phyloP scores from a whole-genome alignment of 2,888 invertebrate genomes.

The Oconnorella tubifera region DNA sequence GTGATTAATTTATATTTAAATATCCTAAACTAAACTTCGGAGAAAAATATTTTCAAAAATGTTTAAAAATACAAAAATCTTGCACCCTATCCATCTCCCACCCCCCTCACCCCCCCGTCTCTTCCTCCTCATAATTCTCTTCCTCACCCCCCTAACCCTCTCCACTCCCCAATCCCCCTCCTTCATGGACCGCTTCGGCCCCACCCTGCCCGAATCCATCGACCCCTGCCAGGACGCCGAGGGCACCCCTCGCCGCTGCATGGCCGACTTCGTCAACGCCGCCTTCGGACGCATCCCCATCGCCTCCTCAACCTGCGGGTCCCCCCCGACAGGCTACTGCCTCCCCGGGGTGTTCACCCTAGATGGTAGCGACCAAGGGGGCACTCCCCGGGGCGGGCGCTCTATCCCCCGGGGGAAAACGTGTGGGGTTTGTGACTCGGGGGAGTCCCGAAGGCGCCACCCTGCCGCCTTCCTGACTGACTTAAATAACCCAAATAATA shows the following conservation, averaged over 20 bases:
- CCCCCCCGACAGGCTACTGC: constrained; percentile 25
- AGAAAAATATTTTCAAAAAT: no score
- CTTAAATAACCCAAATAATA: constrained; percentile 91
- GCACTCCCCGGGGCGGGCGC: not conserved
- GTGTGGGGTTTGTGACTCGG: constrained; percentile 73
- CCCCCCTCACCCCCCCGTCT: no score
- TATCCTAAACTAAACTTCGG: no score
- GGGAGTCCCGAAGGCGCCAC: constrained; percentile 69
- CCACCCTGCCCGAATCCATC: constrained; percentile 2
- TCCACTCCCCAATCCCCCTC: not conserved
- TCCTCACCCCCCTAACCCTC: no score
- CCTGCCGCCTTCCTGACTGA: constrained; percentile 83
- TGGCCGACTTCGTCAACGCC: constrained; percentile 98
- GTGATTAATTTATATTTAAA: no score
- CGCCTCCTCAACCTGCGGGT: constrained; percentile 79
- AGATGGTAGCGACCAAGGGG: not conserved
- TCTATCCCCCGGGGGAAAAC: constrained; percentile 21
- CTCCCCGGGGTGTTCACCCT: not conserved
- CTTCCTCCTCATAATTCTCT: no score
- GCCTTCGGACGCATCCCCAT: constrained; percentile 86
- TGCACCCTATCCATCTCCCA: no score
- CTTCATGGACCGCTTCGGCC: constrained; percentile 9
- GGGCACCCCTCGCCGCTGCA: constrained; percentile 74
- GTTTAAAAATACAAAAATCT: no score
- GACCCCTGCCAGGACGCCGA: constrained; percentile 86